A percentile compares a stretch with the other conserved stretches of the same genome.
phyloP scores from a whole-genome alignment of 1,140 invertebrate genomes.

The Heliconius hewitsoni region DNA sequence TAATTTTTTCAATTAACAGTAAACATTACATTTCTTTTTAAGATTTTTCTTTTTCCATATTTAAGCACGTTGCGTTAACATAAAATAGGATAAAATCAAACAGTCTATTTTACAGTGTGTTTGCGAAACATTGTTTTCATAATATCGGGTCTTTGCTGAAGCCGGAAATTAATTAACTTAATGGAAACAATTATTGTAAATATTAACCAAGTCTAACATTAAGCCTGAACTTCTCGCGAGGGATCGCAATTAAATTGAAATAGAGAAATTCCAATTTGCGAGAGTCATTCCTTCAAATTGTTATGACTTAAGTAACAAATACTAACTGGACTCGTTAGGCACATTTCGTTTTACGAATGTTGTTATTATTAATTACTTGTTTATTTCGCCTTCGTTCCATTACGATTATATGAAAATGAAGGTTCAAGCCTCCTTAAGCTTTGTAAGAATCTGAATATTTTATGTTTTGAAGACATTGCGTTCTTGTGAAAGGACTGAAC shows the following conservation, averaged over 20 bases:
- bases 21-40: no score
- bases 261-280: slow-evolving; percentile 32
- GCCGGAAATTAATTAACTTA: slow-evolving; percentile 7
- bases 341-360: slow-evolving; percentile 33
- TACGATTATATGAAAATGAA: slow-evolving; percentile 30
- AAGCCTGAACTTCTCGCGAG: slow-evolving; percentile 3
- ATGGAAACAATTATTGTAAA: slow-evolving; percentile 8
- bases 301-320: slow-evolving; percentile 34
- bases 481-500: neutral
- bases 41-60: neutral
- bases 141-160: neutral
- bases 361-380: slow-evolving; percentile 37
- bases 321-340: slow-evolving; percentile 23
- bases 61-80: neutral
- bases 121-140: neutral
- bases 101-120: neutral
- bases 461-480: neutral
- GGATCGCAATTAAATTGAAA: slow-evolving; percentile 24
- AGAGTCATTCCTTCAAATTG: slow-evolving; percentile 30
- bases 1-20: no score
- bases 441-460: slow-evolving; percentile 7
- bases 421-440: slow-evolving; percentile 12
- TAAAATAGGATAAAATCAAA: neutral
- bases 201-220: slow-evolving; percentile 5
- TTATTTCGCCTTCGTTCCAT: slow-evolving; percentile 10